Evolutionary conservation across 2,113 vertebrate species (phyloP), one percentile per base, ranked within the genome.

Genomic region (Perca schrenkii): DNA sequence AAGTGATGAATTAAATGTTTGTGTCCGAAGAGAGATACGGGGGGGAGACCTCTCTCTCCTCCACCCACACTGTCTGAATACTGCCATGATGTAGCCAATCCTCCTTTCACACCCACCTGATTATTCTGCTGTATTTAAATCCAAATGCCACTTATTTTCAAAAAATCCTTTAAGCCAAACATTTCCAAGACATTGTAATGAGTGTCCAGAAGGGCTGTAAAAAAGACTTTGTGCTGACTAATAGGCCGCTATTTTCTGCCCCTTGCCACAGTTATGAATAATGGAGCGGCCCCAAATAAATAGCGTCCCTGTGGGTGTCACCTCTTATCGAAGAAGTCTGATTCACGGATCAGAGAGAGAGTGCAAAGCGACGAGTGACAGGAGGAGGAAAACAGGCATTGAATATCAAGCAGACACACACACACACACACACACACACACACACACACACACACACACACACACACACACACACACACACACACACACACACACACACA

Each of bases 271-370:
- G 69, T 85, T 80, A 88, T 90, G 81, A 92, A 91, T 90, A 85
- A 91, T 92, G 81, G 60, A 91, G 85, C 6, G 17, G 79, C 47
- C 64, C 67, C 67, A 88, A 87, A 92, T 90, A 89, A 90, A 88
- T 69, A 86, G 77, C 17, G 6, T 81, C 87, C 72, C 77, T 77
- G 76, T 77, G 85, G 83, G 84, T 91, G 87, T 86, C 89, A 86
- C 79, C 82, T 88, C 79, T 79, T 80, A 88, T 75, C 83, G 63
- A 90, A 61, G 73, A 86, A 84, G 85, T 89, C 74, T 52, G 73
- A 72, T 84, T 74, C 71, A 56, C 28, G 2, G 69, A 84, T 49
- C 62, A 77, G 47, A 79, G 79, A 88, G 71, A 70, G 43, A 53
- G 60, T n/a, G 60, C 36, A 71, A 56, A 57, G 72, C 4, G 19